Base-by-base conservation (phyloP, 2,888 invertebrate genomes). In the Melitaea athalia region DNA sequence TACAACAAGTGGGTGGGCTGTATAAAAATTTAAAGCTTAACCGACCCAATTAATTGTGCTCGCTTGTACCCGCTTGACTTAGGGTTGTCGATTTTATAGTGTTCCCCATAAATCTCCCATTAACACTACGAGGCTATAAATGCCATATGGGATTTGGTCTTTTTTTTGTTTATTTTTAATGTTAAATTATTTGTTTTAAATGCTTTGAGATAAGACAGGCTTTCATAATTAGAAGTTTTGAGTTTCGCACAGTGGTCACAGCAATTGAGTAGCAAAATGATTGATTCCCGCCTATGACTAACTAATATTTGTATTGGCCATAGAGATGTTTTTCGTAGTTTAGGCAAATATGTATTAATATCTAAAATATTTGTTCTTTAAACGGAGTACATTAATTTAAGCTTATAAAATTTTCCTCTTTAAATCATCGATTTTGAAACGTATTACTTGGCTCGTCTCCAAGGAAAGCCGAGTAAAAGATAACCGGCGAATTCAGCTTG, bases 51-150 rank as follows among this genome's bases (percentile, higher is more conserved):
- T 72, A 68, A 72, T 72, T 72, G 70, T 72, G 47, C 65, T 60
- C 71, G 55, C 63, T 31, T 47, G 11, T 59, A 50, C 55, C 60
- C 61, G 47, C 68, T 72, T 65, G 70, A 67, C 63, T 72, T 64
- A 67, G 69, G 45, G 60, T 65, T 72, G 72, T 72, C 70, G 72
- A 72, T 70, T 70, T 72, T 72, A 72, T 70, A 60, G 72, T 69
- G 65, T n/a, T 63, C 60, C 65, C 69, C 68, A 67, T 72, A 72
- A 72, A 72, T 72, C 65, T 68, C 59, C 63, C 63, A 63, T 68
- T 70, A 57, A 67, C 67, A 24, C 55, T 68, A 72, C 63, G 52
- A 43, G 65, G 60, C 72, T 61, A 66, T 72, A 68, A 72, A 72
- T 62, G 59, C 69, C 72, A 69, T 68, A 67, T 67, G 72, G 70